Evolutionary conservation across 2,113 vertebrate species (phyloP), one percentile per base, ranked within the genome.

Genomic region (Naja naja): DNA sequence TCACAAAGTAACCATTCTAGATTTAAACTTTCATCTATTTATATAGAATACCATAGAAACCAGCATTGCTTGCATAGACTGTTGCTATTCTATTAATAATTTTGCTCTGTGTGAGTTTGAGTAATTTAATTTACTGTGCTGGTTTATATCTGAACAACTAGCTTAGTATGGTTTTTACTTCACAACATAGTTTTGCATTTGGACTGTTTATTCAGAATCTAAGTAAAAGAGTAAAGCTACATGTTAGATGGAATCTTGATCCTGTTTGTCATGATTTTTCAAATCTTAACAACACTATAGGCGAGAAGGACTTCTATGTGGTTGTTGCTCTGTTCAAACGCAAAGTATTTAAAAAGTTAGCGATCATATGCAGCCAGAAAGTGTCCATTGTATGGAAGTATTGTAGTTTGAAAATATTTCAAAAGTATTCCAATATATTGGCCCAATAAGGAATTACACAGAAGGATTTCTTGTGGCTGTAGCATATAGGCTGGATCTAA

Each of bases 71-170:
- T 93, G 81, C 89, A 85, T 69, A 93, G 91, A 89, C 18, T 53
- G 64, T 0, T 93, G 81, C 94, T 93, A 93, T 96, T 91, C 95
- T 96, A n/a, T 96, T 95, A 96, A 92, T 95, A 91, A 94, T 93
- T 90, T 85, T 95, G 55, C 87, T 94, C 88, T 93, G 54, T 93
- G 85, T 95, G 60, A 92, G 94, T 95, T 92, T 95, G 18, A 96
- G 94, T 96, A 91, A 95, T 96, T 96, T 93, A 94, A 85, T 95
- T 96, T 89, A 94, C 94, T 91, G 92, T 94, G 69, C 94, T 95
- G 43, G 88, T 88, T 94, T 94, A 92, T 88, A 53, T 93, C 60
- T 92, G 86, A 93, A 90, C 93, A 55, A 16, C 92, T 94, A 91
- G 39, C 91, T 91, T 94, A 90, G 88, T 88, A 93, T 90, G 94